These are phyloP conservation scores for Tineola bisselliella DNA, from an alignment of 2,888 invertebrate genomes.

Conservation along the genomic window DNA sequence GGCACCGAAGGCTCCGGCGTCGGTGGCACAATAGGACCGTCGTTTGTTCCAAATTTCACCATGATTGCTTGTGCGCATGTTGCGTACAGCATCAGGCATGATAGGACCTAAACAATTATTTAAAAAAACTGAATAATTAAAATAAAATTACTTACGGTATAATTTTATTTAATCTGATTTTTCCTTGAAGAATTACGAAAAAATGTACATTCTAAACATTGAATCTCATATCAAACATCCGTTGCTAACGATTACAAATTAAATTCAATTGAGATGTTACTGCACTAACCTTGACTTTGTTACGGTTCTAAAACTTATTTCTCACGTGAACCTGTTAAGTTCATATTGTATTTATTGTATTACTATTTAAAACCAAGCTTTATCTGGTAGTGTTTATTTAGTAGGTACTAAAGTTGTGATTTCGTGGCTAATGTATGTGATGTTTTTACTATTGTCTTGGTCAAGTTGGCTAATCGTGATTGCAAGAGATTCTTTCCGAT, in stretches of 20 bases:
- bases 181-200: constrained; percentile 5
- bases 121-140: not conserved
- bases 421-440: constrained; percentile 16
- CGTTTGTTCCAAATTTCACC: constrained; percentile 71
- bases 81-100: constrained; percentile 55
- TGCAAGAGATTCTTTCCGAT: constrained; percentile 37
- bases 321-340: not conserved
- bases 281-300: constrained; percentile 5
- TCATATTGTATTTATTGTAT: not conserved
- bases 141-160: too few species aligned
- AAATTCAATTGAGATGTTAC: constrained; percentile 9
- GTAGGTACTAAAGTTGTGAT: constrained; percentile 30
- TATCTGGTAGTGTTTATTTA: too few species aligned
- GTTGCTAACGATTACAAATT: constrained; percentile 7
- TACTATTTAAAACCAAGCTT: not conserved
- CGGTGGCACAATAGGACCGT: constrained; percentile 69
- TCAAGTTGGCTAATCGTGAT: constrained; percentile 37
- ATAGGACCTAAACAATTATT: constrained; percentile 37
- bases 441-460: constrained; percentile 42
- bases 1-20: constrained; percentile 58
- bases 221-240: constrained; percentile 7
- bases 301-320: not conserved
- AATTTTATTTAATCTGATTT: too few species aligned
- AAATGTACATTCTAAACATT: not conserved
- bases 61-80: constrained; percentile 64